Conservation (phyloP, 53 echinoderm and acorn worm species). For the Luidia sarsii region DNA sequence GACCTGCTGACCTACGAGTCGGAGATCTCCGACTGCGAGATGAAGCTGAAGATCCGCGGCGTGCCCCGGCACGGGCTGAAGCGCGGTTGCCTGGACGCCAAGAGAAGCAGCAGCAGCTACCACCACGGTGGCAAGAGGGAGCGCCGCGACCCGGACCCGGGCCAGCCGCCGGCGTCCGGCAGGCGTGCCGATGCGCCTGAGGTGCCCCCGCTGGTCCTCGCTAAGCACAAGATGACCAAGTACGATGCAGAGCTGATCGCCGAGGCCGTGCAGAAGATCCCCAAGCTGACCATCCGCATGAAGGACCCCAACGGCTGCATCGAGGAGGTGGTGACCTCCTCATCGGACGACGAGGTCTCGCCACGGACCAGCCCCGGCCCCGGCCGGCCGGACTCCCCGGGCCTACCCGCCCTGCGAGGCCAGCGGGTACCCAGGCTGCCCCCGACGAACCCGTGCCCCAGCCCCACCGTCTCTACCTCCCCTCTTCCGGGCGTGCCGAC, state of each 20-base stretch:
- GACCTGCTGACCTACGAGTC: conserved; percentile 73
- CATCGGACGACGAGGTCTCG: conserved; percentile 77
- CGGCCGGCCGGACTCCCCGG: conserved; percentile 22
- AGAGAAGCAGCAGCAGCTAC: not conserved
- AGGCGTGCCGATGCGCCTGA: conserved; percentile 26
- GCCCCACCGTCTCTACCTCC: conserved; percentile 7
- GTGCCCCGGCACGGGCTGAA: conserved; percentile 43
- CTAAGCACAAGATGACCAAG: conserved; percentile 57
- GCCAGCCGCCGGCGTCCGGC: not conserved
- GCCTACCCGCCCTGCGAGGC: conserved; percentile 27
- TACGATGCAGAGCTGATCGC: conserved; percentile 65
- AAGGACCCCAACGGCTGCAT: conserved; percentile 81
- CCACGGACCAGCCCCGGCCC: not conserved
- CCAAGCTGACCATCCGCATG: conserved; percentile 84
- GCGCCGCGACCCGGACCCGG: not conserved
- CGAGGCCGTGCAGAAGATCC: conserved; percentile 62
- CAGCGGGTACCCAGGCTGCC: conserved; percentile 30
- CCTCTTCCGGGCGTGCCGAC: not conserved
- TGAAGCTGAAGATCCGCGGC: conserved; percentile 87
- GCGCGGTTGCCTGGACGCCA: conserved; percentile 1
- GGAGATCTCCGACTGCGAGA: conserved; percentile 86
- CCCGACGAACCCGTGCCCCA: not conserved
- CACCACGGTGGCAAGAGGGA: conserved; percentile 19
- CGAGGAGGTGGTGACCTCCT: conserved; percentile 78
- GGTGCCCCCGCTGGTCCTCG: conserved; percentile 18